Evolutionary conservation across 2,797 vertebrate genomes (phyloP).

Genomic region (Glossophaga mutica): DNA sequence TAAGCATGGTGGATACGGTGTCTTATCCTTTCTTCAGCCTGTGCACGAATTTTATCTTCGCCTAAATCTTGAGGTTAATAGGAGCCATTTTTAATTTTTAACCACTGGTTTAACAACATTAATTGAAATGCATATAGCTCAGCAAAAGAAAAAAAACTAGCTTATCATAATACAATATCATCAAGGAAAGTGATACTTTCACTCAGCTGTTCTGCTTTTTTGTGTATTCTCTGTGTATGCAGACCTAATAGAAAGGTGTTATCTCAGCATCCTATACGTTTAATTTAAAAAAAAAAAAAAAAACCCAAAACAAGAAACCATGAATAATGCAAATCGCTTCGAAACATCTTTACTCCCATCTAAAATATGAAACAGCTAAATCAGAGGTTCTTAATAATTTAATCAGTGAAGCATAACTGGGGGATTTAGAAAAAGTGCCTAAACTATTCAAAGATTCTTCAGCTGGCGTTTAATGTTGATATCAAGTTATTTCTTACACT

Average conservation of each 20-base stretch:
- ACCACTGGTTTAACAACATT: not conserved
- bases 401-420: conserved; percentile 47
- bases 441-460: conserved; percentile 59
- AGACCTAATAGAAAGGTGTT: conserved; percentile 53
- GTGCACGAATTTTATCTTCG: not conserved
- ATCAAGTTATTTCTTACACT: conserved; percentile 62
- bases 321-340: conserved; percentile 67
- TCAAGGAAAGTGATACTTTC: conserved; percentile 42
- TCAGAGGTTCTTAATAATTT: conserved; percentile 66
- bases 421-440: conserved; percentile 41
- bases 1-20: not conserved
- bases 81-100: not conserved
- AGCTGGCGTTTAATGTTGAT: conserved; percentile 34
- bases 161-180: not conserved
- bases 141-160: not conserved
- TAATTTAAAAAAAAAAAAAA: conserved; percentile 68
- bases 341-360: conserved; percentile 55
- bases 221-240: conserved; percentile 20
- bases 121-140: not conserved
- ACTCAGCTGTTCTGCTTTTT: conserved; percentile 4
- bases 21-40: not conserved
- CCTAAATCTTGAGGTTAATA: conserved; percentile 7
- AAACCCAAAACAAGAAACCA: conserved; percentile 50
- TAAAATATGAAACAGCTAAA: conserved; percentile 54
- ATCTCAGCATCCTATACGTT: conserved; percentile 50